Evolutionary conservation across 2,888 invertebrate species (phyloP), one percentile per base, ranked within the genome.

Genomic region (Cataglyphis altisquamis): DNA sequence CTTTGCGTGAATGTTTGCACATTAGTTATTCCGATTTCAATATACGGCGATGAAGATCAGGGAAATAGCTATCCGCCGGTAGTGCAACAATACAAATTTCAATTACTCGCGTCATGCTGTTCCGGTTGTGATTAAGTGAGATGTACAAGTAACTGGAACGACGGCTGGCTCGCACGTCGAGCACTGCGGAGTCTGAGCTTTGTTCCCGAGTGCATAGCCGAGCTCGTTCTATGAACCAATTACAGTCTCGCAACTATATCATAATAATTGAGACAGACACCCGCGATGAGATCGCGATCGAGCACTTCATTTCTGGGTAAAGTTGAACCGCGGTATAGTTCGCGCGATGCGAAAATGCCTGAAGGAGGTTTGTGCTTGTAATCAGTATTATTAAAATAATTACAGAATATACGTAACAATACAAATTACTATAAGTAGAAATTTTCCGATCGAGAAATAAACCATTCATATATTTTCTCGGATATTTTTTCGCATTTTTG

Each of bases 121-220:
- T 75, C 70, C 73, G 62, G 48, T 84, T 83, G 83, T 77, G 86
- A 87, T 86, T 81, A 81, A 80, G 78, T 74, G 82, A 73, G 83
- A 83, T 63, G 83, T 85, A 83, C 72, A 86, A 83, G 78, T 70
- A 60, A 78, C 72, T 62, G 25, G 45, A 72, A 78, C 60, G 45
- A 45, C 36, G 72, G 25, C 72, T 72, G 72, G 60, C 72, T 72
- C 18, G 72, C 78, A 70, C 78, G 45, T 70, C 78, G 78, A 45
- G 78, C 39, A 66, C 66, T 75, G 68, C 21, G 15, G 70, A 45
- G 78, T 25, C 72, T 78, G 60, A 70, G 78, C 78, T 78, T 78
- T 78, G 78, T 78, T 78, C 45, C 78, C 45, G 45, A 60, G 25
- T 72, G 72, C 72, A 78, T 72, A 57, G 21, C 21, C 32, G 70